Evolutionary conservation across 2,888 invertebrate species (phyloP), one percentile per base, ranked within the genome.

Genomic region (Masnerella sp.): DNA sequence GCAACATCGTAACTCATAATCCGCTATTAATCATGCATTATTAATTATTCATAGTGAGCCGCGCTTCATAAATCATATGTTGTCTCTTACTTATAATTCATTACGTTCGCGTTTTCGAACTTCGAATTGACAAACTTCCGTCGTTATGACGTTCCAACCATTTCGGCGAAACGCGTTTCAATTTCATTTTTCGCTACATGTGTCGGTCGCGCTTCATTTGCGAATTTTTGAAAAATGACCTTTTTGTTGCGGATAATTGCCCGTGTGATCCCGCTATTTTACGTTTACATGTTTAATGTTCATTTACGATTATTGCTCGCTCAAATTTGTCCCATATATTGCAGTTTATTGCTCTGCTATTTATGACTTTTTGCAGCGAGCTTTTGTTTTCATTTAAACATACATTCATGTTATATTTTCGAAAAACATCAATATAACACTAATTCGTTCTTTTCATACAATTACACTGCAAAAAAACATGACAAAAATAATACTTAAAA

Each of bases 1-100:
- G 56, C 61, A 54, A 61, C 67, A 67, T 36, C 56, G 56, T 67
- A 49, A 67, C 49, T 72, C 67, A 61, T 72, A 67, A 72, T 72
- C 61, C 54, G 11, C 61, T 67, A 72, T 72, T 72, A 61, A 72
- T 72, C 72, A 73, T 61, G 42, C 43, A 42, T 56, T 56, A 62
- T 67, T 73, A 73, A 73, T 73, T 67, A 73, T 73, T 73, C 67
- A 73, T 56, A 49, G 54, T 42, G 67, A 61, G 17, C 43, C 8
- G 8, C 38, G 73, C 67, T 56, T 62, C 73, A 73, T 73, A 62
- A 73, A 73, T 73, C 73, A 73, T 38, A 30, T 12, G 51, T 54
- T 62, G 73, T 73, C 73, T 73, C 67, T 73, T 59, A 72, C 72
- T 71, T 65, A 59, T 65, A 71, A 71, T 65, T 71, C 65, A 64